Evolutionary conservation across 2,888 invertebrate species (phyloP), one percentile per base, ranked within the genome.

Genomic region (Cyclophora punctaria): DNA sequence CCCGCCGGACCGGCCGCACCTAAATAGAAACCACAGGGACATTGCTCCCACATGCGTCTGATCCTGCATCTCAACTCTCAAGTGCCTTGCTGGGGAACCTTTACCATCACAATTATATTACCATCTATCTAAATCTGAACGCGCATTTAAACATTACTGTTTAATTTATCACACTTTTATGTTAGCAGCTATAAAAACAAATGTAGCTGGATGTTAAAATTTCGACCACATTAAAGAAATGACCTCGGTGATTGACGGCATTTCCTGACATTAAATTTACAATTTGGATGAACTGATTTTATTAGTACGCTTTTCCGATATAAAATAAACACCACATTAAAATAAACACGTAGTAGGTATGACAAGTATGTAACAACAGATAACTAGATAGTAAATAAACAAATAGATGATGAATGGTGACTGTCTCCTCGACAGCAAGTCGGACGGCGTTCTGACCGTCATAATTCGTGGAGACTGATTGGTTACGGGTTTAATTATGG

Each of bases 1-100:
- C 80, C 76, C 82, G 83, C 66, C 80, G 70, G 72, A 84, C 85
- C 73, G 83, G 84, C 81, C 72, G 86, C 84, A 86, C 87, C 85
- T 87, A 88, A 87, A 88, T 88, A 88, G 88, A 87, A 85, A 88
- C 85, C 79, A 71, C 83, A 86, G 83, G 88, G 87, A 83, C 87
- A 80, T 85, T 88, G 88, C 86, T 81, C 88, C 83, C 87, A 71
- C 67, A 64, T 60, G 64, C 70, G 73, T 69, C 74, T 80, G 82
- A 78, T 85, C 83, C 84, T 82, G 79, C 73, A 69, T 73, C 71
- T 73, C 69, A 62, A 70, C 69, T 76, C 76, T 80, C 71, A 69
- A 80, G 76, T 82, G 77, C 75, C 79, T 78, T 81, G 75, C 80
- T 80, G 73, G 79, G 73, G 68, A 72, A 66, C 72, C 62, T 75